Base-by-base conservation (phyloP, 1,140 invertebrate species). In the Tribolium castaneum region DNA sequence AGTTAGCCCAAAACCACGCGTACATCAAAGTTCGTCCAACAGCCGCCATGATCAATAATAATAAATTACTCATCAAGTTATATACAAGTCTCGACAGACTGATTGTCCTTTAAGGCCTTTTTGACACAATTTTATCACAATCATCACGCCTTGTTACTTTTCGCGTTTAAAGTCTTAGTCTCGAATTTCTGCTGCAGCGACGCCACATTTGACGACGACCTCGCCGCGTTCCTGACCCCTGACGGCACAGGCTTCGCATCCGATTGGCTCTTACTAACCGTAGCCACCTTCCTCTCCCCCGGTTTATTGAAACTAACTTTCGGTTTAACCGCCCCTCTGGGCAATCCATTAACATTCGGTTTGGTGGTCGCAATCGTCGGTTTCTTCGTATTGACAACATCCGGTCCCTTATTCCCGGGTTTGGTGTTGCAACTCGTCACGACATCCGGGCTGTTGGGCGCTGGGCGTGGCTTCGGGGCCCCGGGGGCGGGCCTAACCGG, bases 131-230 rank as follows among this genome's bases (percentile, higher is more conserved):
- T 66, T 66, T 66, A 66, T 66, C 59, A 66, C 59, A 66, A 75
- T 59, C 35, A 54, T n/a, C 35, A 66, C 25, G 56, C 74, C 14
- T 75, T 66, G 12, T 9, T 51, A 49, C 1, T 54, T 30, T 73
- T 73, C 71, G 25, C 49, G 7, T 34, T 54, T 6, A 16, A 13
- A 12, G 49, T 73, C 62, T 75, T 78, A 10, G 89, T 88, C 83
- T 94, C 92, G 82, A 94, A 94, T 84, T 93, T 94, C 77, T 93
- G 92, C 80, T 94, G 93, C 62, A 94, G 86, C 25, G 91, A 92
- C 0, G 93, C 92, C 25, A 94, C 92, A 80, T 92, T 93, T 2
- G 92, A 92, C 54, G 89, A 89, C 84, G 90, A 90, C 3, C 87
- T 86, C 4, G 88, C 85, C 45, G 87, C 88, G 19, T 86, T 80